A percentile compares a stretch with the other conserved stretches of the same genome.
These are phyloP conservation scores for Mycetomoellerius zeteki DNA, from an alignment of 1,140 invertebrate species.

Conservation along the genomic window DNA sequence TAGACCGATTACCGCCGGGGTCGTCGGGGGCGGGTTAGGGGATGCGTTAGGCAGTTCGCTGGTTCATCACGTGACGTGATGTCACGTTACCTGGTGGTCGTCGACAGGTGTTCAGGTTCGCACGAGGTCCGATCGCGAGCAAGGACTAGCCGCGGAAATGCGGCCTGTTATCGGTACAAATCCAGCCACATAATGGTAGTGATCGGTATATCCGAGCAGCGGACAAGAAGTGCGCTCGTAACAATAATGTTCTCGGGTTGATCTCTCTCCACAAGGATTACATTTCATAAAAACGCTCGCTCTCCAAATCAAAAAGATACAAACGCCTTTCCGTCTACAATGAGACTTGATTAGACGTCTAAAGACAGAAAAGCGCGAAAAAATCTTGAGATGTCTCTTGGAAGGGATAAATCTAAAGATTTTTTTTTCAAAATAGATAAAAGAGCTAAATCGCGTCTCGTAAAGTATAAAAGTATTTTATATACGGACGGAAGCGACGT, in stretches of 20 bases:
- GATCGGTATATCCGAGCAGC: slow-evolving; percentile 47
- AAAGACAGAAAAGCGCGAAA: not conserved
- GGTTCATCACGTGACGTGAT: slow-evolving; percentile 77
- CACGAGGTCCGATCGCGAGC: slow-evolving; percentile 66
- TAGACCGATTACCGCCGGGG: slow-evolving; percentile 69
- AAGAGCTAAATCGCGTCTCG: not conserved
- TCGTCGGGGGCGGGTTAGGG: slow-evolving; percentile 52
- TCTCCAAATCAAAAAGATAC: not conserved
- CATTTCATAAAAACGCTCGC: not conserved
- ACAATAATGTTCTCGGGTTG: slow-evolving; percentile 15
- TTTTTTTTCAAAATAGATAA: not conserved
- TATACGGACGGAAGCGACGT: not conserved
- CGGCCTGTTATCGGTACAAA: slow-evolving; percentile 69
- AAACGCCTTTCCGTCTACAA: not conserved
- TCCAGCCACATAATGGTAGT: slow-evolving; percentile 75
- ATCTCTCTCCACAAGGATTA: slow-evolving; percentile 4
- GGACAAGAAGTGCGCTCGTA: slow-evolving; percentile 50
- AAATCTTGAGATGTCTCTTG: not conserved
- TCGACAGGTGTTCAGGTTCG: slow-evolving; percentile 78
- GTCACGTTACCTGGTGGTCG: slow-evolving; percentile 79
- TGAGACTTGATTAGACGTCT: not conserved
- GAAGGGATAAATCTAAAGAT: not conserved
- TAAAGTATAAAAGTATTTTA: not conserved
- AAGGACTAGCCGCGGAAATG: slow-evolving; percentile 46
- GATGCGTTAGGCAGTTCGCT: slow-evolving; percentile 44